A percentile compares a stretch with the other conserved stretches of the same genome.
phyloP scores from a whole-genome alignment of 2,113 vertebrate genomes.

The Microtus pennsylvanicus region DNA sequence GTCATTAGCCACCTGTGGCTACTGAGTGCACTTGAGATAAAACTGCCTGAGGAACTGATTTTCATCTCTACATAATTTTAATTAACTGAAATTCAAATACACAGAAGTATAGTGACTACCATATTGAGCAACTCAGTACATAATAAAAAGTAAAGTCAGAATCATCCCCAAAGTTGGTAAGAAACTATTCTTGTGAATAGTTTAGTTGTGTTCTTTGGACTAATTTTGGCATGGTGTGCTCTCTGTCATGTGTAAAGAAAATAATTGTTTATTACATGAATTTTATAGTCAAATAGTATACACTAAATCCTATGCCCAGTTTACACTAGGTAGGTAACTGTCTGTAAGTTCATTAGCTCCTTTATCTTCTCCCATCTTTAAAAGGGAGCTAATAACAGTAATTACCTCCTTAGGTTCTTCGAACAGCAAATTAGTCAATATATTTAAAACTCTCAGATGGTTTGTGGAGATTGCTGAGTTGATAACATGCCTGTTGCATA shows the following conservation, averaged over 20 bases:
- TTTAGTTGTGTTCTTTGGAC: background rate
- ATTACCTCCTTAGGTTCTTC: background rate
- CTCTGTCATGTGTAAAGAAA: background rate
- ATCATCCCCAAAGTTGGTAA: slow-evolving; percentile 15
- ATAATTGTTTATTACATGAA: background rate
- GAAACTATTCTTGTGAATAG: slow-evolving; percentile 12
- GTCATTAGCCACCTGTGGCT: slow-evolving; percentile 68
- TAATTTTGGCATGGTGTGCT: background rate
- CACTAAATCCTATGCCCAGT: background rate
- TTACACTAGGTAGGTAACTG: background rate
- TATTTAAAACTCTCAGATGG: background rate
- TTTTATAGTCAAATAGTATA: background rate
- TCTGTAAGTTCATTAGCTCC: background rate
- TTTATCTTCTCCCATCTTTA: background rate
- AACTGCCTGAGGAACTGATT: background rate
- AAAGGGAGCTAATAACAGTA: background rate
- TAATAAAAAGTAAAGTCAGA: slow-evolving; percentile 19
- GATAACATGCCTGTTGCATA: background rate
- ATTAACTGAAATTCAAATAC: slow-evolving; percentile 56
- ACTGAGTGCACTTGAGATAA: background rate
- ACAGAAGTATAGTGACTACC: background rate
- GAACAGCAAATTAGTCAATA: slow-evolving; percentile 30
- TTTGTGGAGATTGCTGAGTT: background rate
- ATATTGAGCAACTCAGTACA: background rate
- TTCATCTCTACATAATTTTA: slow-evolving; percentile 60